Evolutionary conservation across 2,797 vertebrate genomes (phyloP).

Genomic region (Girardinus metallicus): DNA sequence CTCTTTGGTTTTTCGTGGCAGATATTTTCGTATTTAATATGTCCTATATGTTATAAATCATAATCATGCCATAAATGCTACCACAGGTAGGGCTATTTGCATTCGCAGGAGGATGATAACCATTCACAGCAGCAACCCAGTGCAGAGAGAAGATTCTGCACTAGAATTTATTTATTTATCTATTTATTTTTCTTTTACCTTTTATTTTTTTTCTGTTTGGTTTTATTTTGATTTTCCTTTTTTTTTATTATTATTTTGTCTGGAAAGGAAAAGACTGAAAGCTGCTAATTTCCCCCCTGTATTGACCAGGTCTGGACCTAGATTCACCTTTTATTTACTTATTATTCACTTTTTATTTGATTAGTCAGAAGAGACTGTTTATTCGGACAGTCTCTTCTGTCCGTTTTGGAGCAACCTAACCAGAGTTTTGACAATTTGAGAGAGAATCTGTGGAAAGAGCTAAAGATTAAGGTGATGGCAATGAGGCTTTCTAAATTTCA

Average conservation of each 20-base stretch:
- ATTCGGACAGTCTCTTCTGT: no score
- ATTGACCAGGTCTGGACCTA: background rate
- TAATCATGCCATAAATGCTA: background rate
- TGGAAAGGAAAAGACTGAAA: background rate
- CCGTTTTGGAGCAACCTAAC: background rate
- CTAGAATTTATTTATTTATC: no score
- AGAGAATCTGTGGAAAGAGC: background rate
- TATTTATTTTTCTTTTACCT: no score
- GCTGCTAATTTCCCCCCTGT: no score
- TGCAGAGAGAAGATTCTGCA: background rate
- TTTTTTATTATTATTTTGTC: no score
- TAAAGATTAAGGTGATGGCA: background rate
- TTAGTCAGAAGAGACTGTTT: no score
- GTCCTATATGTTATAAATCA: background rate
- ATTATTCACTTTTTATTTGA: background rate
- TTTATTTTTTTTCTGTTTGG: no score
- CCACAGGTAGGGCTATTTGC: background rate
- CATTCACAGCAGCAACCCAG: background rate
- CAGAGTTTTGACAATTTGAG: background rate
- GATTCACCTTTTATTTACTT: background rate
- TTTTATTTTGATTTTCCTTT: no score
- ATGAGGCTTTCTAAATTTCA: background rate
- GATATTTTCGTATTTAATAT: background rate
- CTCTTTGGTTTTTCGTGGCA: background rate
- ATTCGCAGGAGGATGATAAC: background rate